Percentiles rank a stretch among this genome's conserved stretches.
These are phyloP conservation scores for Flexamia atlantica DNA, from an alignment of 2,888 invertebrate genomes.

Conservation along the genomic window DNA sequence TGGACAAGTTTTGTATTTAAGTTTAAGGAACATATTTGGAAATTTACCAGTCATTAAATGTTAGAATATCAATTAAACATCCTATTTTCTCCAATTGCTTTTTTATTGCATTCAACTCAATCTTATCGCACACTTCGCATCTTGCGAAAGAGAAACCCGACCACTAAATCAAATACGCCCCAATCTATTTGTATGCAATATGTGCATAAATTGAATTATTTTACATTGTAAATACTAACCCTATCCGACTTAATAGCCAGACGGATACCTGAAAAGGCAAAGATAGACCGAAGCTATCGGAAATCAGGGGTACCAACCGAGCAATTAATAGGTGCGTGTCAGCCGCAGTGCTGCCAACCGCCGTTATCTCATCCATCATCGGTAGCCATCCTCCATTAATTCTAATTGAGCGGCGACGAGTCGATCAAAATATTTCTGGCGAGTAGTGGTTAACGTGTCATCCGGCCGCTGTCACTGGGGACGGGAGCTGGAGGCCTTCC, in stretches of 20 bases:
- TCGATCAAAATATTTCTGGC: slow-evolving; percentile 57
- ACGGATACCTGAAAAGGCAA: slow-evolving; percentile 14
- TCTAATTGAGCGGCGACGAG: slow-evolving; percentile 47
- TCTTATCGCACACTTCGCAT: too few relatives aligned
- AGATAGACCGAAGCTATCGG: neutral
- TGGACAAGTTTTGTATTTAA: too few relatives aligned
- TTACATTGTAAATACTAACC: neutral
- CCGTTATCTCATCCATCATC: slow-evolving; percentile 51
- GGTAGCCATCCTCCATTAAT: slow-evolving; percentile 54
- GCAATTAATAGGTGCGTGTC: slow-evolving; percentile 54
- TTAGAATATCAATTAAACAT: too few relatives aligned
- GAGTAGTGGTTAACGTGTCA: slow-evolving; percentile 54
- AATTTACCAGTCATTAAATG: too few relatives aligned
- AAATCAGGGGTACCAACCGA: slow-evolving; percentile 28
- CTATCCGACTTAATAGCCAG: slow-evolving; percentile 13
- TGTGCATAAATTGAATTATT: neutral
- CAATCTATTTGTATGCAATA: too few relatives aligned
- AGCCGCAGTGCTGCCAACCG: neutral
- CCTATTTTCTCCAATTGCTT: too few relatives aligned
- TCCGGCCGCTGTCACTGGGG: slow-evolving; percentile 6
- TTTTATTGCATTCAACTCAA: too few relatives aligned
- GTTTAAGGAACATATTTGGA: too few relatives aligned
- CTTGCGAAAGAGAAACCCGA: too few relatives aligned
- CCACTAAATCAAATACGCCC: too few relatives aligned
- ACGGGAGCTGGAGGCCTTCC: slow-evolving; percentile 5